These are phyloP conservation scores for Mormyrus iriodes DNA, from an alignment of 2,113 vertebrate genomes.

Conservation along the genomic window DNA sequence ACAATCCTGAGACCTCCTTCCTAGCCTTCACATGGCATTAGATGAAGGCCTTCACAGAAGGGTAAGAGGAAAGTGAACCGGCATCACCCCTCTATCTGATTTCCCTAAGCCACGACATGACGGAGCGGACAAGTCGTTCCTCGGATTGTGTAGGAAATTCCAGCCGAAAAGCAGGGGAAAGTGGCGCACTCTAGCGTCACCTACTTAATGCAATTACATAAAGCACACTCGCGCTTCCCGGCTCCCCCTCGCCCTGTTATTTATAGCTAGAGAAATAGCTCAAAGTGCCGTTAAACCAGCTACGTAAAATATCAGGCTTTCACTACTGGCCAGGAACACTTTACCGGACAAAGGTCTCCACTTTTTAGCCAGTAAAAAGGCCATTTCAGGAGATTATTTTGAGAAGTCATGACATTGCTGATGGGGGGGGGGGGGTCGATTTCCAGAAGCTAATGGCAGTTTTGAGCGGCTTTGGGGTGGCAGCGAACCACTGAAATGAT, in stretches of 20 bases:
- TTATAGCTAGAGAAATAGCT: not conserved
- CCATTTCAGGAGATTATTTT: not conserved
- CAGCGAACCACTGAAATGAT: not conserved
- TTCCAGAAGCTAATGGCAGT: not conserved
- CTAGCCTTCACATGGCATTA: not conserved
- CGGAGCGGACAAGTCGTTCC: not conserved
- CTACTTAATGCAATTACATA: conserved; percentile 44
- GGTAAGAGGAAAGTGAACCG: not conserved
- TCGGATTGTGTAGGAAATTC: not conserved
- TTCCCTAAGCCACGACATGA: not conserved
- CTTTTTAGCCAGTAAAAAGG: not conserved
- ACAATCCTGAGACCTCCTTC: not conserved
- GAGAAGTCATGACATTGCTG: not conserved
- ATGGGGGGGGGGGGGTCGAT: not conserved
- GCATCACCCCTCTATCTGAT: not conserved
- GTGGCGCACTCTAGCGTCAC: conserved; percentile 66
- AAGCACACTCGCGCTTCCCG: conserved; percentile 37
- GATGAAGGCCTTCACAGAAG: not conserved
- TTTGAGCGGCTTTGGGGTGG: not conserved
- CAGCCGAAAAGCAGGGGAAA: conserved; percentile 35
- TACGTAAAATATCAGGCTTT: not conserved
- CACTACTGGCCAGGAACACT: not conserved
- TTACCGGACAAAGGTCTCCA: not conserved
- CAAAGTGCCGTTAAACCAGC: not conserved
- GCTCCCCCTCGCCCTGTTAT: conserved; percentile 30